phyloP scores from a whole-genome alignment of 2,797 vertebrate species.

The Lophius americanus region DNA sequence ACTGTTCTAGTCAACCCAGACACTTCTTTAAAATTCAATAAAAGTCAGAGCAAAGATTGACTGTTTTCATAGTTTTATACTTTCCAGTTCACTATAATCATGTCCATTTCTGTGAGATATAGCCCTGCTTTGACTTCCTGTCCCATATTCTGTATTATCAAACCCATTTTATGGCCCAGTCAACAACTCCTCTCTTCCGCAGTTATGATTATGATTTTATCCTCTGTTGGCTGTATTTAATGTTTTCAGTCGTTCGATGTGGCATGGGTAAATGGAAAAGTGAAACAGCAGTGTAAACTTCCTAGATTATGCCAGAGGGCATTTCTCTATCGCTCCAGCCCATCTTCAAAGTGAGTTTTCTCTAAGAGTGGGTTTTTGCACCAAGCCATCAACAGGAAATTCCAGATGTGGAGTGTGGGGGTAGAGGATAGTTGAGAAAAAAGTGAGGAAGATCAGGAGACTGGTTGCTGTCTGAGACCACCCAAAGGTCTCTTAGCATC shows the following conservation, averaged over 20 bases:
- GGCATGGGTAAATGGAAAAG: conserved; percentile 34
- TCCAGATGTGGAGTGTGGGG: conserved; percentile 73
- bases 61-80: neutral
- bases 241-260: conserved; percentile 32
- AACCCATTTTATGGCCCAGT: conserved; percentile 10
- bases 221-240: conserved; percentile 20
- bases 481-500: conserved; percentile 49
- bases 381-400: conserved; percentile 83
- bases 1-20: conserved; percentile 18
- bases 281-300: conserved; percentile 42
- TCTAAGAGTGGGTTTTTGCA: conserved; percentile 70
- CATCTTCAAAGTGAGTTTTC: conserved; percentile 73
- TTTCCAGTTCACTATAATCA: neutral
- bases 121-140: neutral
- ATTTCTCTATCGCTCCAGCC: conserved; percentile 45
- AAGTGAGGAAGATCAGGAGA: conserved; percentile 58
- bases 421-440: conserved; percentile 53
- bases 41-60: neutral
- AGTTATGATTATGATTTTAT: neutral
- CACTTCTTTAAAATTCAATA: conserved; percentile 6
- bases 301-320: conserved; percentile 41
- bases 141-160: conserved; percentile 3
- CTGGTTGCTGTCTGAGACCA: conserved; percentile 58
- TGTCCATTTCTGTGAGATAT: neutral
- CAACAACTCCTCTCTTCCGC: conserved; percentile 5